phyloP scores from a whole-genome alignment of 2,888 invertebrate species.

The Mylabris sibirica region DNA sequence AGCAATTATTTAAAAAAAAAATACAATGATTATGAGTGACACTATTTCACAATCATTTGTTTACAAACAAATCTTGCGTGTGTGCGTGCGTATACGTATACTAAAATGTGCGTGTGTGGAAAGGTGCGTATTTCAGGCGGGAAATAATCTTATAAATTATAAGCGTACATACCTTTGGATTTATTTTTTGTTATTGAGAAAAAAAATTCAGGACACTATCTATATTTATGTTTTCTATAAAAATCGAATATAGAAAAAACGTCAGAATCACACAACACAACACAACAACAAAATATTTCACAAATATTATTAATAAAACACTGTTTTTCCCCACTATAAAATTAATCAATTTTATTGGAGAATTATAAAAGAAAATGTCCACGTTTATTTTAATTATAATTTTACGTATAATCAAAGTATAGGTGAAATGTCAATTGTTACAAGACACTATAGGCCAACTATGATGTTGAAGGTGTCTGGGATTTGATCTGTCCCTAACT shows the following conservation, averaged over 20 bases:
- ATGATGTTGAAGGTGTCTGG: no score
- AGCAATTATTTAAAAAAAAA: no score
- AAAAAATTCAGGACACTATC: not conserved
- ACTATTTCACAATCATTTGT: not conserved
- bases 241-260: not conserved
- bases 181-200: not conserved
- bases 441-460: not conserved
- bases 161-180: not conserved
- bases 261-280: not conserved
- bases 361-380: not conserved
- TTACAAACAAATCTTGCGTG: constrained; percentile 4
- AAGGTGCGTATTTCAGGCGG: constrained; percentile 7
- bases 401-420: not conserved
- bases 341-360: not conserved
- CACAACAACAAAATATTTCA: not conserved
- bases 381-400: not conserved
- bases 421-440: constrained; percentile 12
- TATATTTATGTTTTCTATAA: not conserved
- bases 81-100: not conserved
- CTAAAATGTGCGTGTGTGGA: not conserved
- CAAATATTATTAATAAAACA: not conserved
- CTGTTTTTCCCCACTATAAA: not conserved
- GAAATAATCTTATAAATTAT: not conserved
- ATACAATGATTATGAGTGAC: no score
- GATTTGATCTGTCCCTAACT: no score